Evolutionary conservation across 64 coral and sea anemone genomes (phyloP).

Genomic region (Dendronephthya gigantea): DNA sequence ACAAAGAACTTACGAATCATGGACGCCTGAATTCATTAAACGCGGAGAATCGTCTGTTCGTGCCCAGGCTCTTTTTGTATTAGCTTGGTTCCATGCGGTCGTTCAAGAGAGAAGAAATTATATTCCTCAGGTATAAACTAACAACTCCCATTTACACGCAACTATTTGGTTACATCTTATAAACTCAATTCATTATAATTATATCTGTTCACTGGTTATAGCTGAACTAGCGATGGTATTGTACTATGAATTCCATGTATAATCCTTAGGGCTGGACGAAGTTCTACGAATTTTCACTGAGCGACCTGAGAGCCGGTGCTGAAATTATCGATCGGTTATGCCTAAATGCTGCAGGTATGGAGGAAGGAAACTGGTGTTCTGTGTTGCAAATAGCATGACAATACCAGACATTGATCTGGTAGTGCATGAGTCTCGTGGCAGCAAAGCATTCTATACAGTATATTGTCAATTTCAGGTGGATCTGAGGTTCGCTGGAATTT

Average conservation of each 20-base stretch:
- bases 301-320: slow-evolving; percentile 78
- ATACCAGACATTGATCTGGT: too few relatives aligned
- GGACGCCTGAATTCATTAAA: slow-evolving; percentile 74
- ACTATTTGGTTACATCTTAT: too few relatives aligned
- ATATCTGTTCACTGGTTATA: background rate
- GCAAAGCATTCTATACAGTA: background rate
- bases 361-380: background rate
- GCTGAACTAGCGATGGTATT: background rate
- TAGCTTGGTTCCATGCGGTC: slow-evolving; percentile 95
- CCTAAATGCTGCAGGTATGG: slow-evolving; percentile 51
- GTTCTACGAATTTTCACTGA: slow-evolving; percentile 91
- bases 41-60: slow-evolving; percentile 77
- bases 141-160: too few relatives aligned
- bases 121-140: slow-evolving; percentile 84
- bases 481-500: slow-evolving; percentile 68
- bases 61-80: slow-evolving; percentile 88
- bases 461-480: background rate
- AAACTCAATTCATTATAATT: too few relatives aligned
- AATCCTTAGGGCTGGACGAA: slow-evolving; percentile 87
- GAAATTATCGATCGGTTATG: slow-evolving; percentile 93
- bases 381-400: too few relatives aligned
- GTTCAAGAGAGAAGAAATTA: slow-evolving; percentile 90
- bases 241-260: background rate
- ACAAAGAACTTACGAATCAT: slow-evolving; percentile 88
- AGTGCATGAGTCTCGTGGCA: too few relatives aligned